Percentiles rank a stretch among this genome's conserved stretches.
These are phyloP conservation scores for Lydus trimaculatus DNA, from an alignment of 2,888 invertebrate genomes.

Conservation along the genomic window DNA sequence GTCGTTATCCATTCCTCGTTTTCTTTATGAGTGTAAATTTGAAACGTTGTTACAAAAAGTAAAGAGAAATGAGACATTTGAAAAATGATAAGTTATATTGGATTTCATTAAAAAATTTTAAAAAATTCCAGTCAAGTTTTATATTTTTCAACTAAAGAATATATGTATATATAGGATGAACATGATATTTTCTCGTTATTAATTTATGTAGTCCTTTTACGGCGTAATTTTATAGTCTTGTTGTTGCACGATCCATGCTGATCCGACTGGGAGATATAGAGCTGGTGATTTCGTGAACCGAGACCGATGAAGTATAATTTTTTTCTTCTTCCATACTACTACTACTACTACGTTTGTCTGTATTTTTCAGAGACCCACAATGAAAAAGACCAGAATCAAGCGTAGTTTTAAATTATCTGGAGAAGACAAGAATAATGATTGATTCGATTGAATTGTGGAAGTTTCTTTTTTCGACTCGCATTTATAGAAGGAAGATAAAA, in stretches of 20 bases:
- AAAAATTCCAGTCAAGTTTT: slow-evolving; percentile 11
- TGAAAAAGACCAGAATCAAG: neutral
- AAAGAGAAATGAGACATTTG: slow-evolving; percentile 27
- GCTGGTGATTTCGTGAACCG: slow-evolving; percentile 9
- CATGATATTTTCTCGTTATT: slow-evolving; percentile 29
- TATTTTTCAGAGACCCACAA: neutral
- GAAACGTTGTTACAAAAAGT: slow-evolving; percentile 22
- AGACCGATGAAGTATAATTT: neutral
- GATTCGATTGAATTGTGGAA: neutral
- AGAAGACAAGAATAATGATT: slow-evolving; percentile 7
- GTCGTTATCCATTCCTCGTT: slow-evolving; percentile 16
- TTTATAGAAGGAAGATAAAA: neutral
- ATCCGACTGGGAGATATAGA: slow-evolving; percentile 18
- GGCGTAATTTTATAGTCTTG: slow-evolving; percentile 31
- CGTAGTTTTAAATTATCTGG: neutral
- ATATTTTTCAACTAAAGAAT: neutral
- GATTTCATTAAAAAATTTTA: slow-evolving; percentile 24
- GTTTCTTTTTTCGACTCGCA: neutral
- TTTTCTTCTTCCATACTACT: neutral
- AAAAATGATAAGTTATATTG: slow-evolving; percentile 32
- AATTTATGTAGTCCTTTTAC: slow-evolving; percentile 29
- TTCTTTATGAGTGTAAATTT: slow-evolving; percentile 20
- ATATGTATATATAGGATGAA: slow-evolving; percentile 14
- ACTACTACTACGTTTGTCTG: neutral
- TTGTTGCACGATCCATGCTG: slow-evolving; percentile 24